A percentile compares a stretch with the other conserved stretches of the same genome.
Evolutionary conservation across 1,140 invertebrate species (phyloP).

Genomic region (Bicyclus anynana): DNA sequence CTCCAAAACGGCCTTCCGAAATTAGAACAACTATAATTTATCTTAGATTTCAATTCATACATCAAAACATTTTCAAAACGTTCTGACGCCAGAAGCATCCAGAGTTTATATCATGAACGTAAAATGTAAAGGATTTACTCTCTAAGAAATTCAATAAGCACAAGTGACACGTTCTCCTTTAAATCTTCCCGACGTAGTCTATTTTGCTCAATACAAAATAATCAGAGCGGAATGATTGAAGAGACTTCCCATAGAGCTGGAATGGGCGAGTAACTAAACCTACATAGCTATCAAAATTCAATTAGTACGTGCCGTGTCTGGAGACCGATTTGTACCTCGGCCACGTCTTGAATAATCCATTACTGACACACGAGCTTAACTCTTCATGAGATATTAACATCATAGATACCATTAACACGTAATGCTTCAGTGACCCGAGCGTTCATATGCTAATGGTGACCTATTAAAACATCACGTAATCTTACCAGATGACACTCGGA

Average conservation of each 20-base stretch:
- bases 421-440: conserved; percentile 53
- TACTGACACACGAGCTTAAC: conserved; percentile 51
- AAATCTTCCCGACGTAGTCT: conserved; percentile 16
- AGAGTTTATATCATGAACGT: background rate
- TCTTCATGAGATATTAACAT: conserved; percentile 57
- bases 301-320: conserved; percentile 34
- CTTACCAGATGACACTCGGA: conserved; percentile 41
- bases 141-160: conserved; percentile 9
- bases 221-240: conserved; percentile 28
- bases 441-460: conserved; percentile 56
- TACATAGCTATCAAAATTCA: conserved; percentile 41
- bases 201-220: conserved; percentile 27
- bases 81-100: background rate
- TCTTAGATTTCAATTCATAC: too few species aligned
- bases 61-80: background rate
- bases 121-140: background rate
- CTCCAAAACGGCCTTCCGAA: too few species aligned
- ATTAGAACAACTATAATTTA: too few species aligned
- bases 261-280: conserved; percentile 28
- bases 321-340: conserved; percentile 27
- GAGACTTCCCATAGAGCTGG: conserved; percentile 18
- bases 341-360: conserved; percentile 55
- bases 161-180: conserved; percentile 10
- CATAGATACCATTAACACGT: conserved; percentile 57
- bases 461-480: conserved; percentile 54